Base-by-base conservation (phyloP, 1,140 invertebrate genomes). In the Laupala kohalensis region DNA sequence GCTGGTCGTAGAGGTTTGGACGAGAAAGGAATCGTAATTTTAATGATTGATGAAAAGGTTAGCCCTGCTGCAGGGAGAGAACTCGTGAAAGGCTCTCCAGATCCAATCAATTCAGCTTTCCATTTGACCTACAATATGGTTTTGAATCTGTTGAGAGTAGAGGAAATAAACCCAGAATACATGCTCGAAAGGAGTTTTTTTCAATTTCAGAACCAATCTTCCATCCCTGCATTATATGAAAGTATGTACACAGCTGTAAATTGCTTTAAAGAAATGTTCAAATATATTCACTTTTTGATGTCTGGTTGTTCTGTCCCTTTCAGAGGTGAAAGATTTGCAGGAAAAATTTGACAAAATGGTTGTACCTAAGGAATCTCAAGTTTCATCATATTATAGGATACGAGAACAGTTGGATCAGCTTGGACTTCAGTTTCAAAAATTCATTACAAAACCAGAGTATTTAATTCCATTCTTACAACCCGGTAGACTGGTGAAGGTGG, bases 41-140 rank as follows among this genome's bases (percentile, higher is more conserved):
- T 99, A 28, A 99, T 99, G 95, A 91, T 99, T 6, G 97, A 99
- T 80, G 95, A 99, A 80, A 94, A 97, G 82, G 94, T 99, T 73
- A 93, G 90, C 65, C 92, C 94, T 0, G 85, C 87, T 15, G 87
- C 91, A 24, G 94, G 92, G 2, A 88, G 95, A 78, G 87, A 90
- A 65, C 91, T 99, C 74, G 87, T 99, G 2, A 94, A 97, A 82
- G 97, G 97, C 63, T 87, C 89, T 77, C 89, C 97, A 0, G 97
- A 99, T 84, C 92, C 96, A 0, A 91, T 99, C 28, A 99, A 99
- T 81, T 98, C 96, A 1, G 97, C 97, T 0, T 99, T 99, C 82
- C 97, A 99, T 82, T 84, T 99, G 66, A 99, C 97, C 0, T 99
- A 99, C 79, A 99, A 99, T 79, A 99, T 99, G 98, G 95, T 99